Conservation (phyloP, 2,113 vertebrate species). For the Hydropotes inermis region DNA sequence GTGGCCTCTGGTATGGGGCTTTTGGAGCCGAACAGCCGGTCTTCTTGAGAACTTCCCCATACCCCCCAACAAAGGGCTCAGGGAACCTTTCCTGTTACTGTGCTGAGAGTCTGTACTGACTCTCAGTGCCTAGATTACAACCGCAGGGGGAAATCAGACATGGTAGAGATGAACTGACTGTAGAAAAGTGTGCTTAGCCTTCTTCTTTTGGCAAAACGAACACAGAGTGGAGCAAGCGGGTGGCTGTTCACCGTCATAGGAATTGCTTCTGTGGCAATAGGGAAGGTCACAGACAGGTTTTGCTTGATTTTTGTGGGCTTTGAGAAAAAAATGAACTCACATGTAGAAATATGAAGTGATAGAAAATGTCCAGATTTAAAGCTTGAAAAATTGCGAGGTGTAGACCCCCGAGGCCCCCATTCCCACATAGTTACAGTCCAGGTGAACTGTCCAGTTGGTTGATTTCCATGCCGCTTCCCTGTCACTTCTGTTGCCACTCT, state of each 20-base stretch:
- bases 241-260: background rate
- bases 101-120: background rate
- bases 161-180: background rate
- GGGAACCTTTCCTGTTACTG: background rate
- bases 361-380: background rate
- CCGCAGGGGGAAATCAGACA: background rate
- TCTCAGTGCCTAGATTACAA: background rate
- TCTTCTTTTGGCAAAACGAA: background rate
- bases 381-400: background rate
- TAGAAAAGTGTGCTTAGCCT: background rate
- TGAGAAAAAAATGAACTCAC: background rate
- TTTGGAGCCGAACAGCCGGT: background rate
- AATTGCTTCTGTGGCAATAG: background rate
- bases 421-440: background rate
- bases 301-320: background rate
- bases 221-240: background rate
- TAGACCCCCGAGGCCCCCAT: too few relatives aligned
- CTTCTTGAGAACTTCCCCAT: background rate
- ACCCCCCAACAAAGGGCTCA: background rate
- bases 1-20: background rate
- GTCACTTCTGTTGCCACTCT: background rate
- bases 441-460: fast-evolving
- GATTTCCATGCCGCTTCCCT: background rate
- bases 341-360: background rate
- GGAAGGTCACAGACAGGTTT: background rate